These are phyloP conservation scores for Nesidiocoris tenuis DNA, from an alignment of 2,888 invertebrate genomes.

Conservation along the genomic window DNA sequence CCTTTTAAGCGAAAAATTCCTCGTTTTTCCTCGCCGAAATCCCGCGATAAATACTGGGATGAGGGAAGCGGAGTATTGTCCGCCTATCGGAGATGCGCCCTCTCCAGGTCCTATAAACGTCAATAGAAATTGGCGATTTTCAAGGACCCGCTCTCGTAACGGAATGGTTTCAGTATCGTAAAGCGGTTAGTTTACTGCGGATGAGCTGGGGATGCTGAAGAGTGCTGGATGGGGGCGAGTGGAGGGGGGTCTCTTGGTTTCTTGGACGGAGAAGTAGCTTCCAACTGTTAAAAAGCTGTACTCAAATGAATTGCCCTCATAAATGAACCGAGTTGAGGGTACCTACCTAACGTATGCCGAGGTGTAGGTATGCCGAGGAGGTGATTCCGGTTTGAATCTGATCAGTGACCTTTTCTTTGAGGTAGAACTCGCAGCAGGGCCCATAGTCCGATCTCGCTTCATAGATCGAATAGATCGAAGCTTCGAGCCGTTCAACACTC, in stretches of 20 bases:
- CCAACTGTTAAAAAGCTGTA: slow-evolving; percentile 41
- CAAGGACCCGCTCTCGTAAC: slow-evolving; percentile 19
- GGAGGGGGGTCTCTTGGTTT: neutral
- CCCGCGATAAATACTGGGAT: slow-evolving; percentile 31
- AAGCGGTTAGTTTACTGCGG: slow-evolving; percentile 36
- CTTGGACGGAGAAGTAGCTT: slow-evolving; percentile 2
- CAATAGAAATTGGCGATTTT: slow-evolving; percentile 24
- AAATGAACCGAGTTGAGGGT: slow-evolving; percentile 23
- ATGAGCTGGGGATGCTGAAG: slow-evolving; percentile 13
- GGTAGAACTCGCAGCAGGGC: slow-evolving; percentile 20
- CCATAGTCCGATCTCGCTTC: neutral
- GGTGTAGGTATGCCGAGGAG: slow-evolving; percentile 30
- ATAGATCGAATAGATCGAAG: neutral
- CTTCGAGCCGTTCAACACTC: neutral
- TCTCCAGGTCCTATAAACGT: slow-evolving; percentile 29
- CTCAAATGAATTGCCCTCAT: slow-evolving; percentile 40
- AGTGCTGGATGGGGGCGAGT: neutral
- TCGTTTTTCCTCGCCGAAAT: neutral
- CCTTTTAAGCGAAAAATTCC: neutral
- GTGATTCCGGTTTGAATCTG: slow-evolving; percentile 43
- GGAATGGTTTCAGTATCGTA: slow-evolving; percentile 30
- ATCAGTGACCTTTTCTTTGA: slow-evolving; percentile 38
- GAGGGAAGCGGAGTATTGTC: slow-evolving; percentile 28
- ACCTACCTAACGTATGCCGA: neutral
- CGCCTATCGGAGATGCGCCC: slow-evolving; percentile 23